These are phyloP conservation scores for Samia ricini DNA, from an alignment of 1,140 invertebrate species.

Conservation along the genomic window DNA sequence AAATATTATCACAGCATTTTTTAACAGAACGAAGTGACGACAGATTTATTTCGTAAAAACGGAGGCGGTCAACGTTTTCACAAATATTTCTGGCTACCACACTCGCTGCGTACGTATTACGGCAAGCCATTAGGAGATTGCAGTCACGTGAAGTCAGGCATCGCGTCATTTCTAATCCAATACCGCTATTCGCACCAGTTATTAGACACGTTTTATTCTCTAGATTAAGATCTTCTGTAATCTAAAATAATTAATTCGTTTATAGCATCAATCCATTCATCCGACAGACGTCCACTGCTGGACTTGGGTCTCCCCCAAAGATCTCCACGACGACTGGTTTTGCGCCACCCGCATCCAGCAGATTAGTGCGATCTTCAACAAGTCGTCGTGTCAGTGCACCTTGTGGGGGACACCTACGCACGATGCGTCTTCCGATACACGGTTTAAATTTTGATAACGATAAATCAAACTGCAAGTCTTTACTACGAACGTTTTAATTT, in stretches of 20 bases:
- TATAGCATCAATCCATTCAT: background rate
- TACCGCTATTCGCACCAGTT: conserved; percentile 94
- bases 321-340: too few relatives aligned
- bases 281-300: too few relatives aligned
- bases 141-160: conserved; percentile 92
- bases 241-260: conserved; percentile 48
- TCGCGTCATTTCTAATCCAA: conserved; percentile 94
- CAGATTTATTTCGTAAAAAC: conserved; percentile 48
- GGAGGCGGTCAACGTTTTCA: conserved; percentile 34
- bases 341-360: too few relatives aligned
- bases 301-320: too few relatives aligned
- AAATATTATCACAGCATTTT: conserved; percentile 44
- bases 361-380: too few relatives aligned
- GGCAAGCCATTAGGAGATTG: conserved; percentile 70
- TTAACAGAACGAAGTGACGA: conserved; percentile 58
- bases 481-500: too few relatives aligned
- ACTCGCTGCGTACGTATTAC: conserved; percentile 55
- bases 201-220: conserved; percentile 88
- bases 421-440: too few relatives aligned
- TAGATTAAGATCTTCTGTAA: conserved; percentile 90
- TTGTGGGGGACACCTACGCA: too few relatives aligned
- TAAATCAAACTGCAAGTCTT: too few relatives aligned
- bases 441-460: too few relatives aligned
- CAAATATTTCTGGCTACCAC: conserved; percentile 39
- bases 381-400: too few relatives aligned